Percentiles rank a stretch among this genome's conserved stretches.
phyloP scores from a whole-genome alignment of 2,888 invertebrate genomes.

The Anthophora plumipes region DNA sequence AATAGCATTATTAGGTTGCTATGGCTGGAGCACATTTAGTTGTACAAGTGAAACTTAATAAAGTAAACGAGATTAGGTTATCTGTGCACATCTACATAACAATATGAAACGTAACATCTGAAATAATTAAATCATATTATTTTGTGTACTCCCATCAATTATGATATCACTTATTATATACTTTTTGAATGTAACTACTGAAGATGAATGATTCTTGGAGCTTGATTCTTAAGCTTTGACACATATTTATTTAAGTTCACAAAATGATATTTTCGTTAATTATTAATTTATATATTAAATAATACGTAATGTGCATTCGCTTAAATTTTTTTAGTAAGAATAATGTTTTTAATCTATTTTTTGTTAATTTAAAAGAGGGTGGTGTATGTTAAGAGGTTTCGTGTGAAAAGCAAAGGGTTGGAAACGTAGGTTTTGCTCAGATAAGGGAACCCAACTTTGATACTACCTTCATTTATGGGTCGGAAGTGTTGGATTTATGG shows the following conservation, averaged over 20 bases:
- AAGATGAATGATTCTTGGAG: too few relatives aligned
- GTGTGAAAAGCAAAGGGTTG: conserved; percentile 18
- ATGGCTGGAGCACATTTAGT: background rate
- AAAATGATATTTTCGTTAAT: too few relatives aligned
- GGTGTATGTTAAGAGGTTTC: background rate
- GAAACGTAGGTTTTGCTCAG: conserved; percentile 19
- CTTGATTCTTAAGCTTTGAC: too few relatives aligned
- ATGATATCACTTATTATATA: too few relatives aligned
- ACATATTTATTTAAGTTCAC: too few relatives aligned
- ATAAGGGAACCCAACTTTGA: conserved; percentile 67
- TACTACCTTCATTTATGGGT: conserved; percentile 78
- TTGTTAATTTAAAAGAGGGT: background rate
- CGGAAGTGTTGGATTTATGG: conserved; percentile 80
- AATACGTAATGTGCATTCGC: background rate
- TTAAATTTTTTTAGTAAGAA: background rate
- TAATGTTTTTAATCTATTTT: conserved; percentile 1
- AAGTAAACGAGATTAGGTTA: background rate
- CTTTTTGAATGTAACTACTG: too few relatives aligned
- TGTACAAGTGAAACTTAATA: background rate
- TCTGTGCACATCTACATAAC: background rate
- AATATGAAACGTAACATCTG: background rate
- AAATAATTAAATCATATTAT: background rate
- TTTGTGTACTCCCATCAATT: background rate
- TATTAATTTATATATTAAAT: too few relatives aligned
- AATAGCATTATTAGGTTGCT: conserved; percentile 34